Evolutionary conservation across 2,797 vertebrate genomes (phyloP).

Genomic region (Pterois miles): DNA sequence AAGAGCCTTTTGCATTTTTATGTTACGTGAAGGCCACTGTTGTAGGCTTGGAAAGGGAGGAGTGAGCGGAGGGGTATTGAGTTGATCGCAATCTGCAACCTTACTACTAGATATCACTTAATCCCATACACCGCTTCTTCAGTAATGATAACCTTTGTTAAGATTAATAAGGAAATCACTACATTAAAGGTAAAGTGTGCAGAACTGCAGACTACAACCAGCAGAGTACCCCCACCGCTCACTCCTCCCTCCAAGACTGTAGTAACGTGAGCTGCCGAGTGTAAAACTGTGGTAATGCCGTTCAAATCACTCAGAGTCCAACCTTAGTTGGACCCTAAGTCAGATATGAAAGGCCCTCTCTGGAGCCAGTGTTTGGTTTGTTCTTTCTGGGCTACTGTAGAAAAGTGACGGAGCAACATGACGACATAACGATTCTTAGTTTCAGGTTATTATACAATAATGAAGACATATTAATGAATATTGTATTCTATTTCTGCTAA

Average conservation of each 20-base stretch:
- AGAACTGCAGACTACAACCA: neutral
- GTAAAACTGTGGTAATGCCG: no score
- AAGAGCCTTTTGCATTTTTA: no score
- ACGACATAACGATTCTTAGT: no score
- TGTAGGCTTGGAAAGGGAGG: neutral
- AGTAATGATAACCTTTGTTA: neutral
- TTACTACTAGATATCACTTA: neutral
- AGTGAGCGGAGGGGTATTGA: neutral
- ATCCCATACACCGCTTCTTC: neutral
- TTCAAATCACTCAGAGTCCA: accelerated
- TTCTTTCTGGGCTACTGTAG: neutral
- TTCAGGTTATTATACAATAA: no score
- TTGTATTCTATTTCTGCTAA: neutral
- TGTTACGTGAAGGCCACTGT: no score
- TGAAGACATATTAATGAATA: no score
- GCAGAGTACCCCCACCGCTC: neutral
- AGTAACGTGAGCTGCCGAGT: accelerated
- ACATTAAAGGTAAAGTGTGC: neutral
- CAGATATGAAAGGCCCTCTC: neutral
- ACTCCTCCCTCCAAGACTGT: neutral
- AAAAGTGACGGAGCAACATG: neutral
- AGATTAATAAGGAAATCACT: neutral
- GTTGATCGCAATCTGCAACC: neutral
- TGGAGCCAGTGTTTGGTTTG: neutral
- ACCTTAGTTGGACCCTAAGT: no score